Conservation (phyloP, 2,797 vertebrate genomes). For the Netta rufina region DNA sequence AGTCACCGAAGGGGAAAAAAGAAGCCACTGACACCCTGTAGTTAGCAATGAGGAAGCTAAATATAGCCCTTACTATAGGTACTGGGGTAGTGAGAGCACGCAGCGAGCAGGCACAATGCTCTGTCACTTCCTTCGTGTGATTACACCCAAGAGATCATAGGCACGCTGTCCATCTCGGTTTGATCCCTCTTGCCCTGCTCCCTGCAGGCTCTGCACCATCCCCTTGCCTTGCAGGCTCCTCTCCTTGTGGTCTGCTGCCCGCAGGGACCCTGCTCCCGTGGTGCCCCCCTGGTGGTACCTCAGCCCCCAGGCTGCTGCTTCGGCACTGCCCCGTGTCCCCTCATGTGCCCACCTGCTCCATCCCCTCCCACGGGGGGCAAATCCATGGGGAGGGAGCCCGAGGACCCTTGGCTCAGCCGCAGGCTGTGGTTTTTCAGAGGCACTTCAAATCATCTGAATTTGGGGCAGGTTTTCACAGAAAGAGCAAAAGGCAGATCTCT, state of each 20-base stretch:
- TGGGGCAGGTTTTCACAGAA: not conserved
- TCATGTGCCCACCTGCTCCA: not conserved
- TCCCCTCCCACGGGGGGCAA: not conserved
- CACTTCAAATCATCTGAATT: not conserved
- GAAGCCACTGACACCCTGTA: conserved; percentile 23
- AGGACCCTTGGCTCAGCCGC: not conserved
- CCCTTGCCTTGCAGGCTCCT: not conserved
- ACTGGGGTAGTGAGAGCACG: not conserved
- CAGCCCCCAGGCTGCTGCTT: not conserved
- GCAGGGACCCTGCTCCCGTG: not conserved
- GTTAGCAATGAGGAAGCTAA: conserved; percentile 28
- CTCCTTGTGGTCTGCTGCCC: fast-evolving
- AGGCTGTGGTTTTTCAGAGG: not conserved
- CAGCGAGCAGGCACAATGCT: not conserved
- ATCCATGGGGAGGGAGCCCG: not conserved
- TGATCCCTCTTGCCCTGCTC: not conserved
- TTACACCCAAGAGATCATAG: not conserved
- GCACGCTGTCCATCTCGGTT: fast-evolving
- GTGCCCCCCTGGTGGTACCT: not conserved
- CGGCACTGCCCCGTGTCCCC: fast-evolving
- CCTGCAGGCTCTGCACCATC: not conserved
- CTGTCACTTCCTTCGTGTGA: not conserved
- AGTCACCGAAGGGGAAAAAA: conserved; percentile 37
- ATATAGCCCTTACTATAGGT: conserved; percentile 4
- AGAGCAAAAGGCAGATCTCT: not conserved